A percentile compares a stretch with the other conserved stretches of the same genome.
Conservation (phyloP, 2,113 vertebrate species). For the Plectropomus leopardus region DNA sequence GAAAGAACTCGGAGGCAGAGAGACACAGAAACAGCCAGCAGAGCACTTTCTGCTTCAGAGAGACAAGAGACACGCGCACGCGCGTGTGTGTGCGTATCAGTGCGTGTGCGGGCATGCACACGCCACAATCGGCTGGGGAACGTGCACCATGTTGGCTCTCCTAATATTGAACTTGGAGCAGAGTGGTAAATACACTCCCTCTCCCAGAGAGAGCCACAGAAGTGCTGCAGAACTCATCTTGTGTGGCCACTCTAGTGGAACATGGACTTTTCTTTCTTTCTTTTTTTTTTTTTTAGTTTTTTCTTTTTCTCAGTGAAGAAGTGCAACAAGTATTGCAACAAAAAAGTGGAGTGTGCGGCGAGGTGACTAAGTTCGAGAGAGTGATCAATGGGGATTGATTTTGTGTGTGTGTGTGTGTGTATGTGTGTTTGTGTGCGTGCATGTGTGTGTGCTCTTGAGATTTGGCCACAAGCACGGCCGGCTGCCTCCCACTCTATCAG, state of each 20-base stretch:
- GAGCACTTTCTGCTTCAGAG: constrained; percentile 40
- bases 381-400: constrained; percentile 78
- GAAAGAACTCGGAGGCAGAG: constrained; percentile 15
- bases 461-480: constrained; percentile 42
- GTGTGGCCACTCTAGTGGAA: constrained; percentile 74
- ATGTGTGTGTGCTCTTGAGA: constrained; percentile 34
- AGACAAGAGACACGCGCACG: constrained; percentile 40
- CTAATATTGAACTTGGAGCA: constrained; percentile 75
- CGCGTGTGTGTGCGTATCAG: not conserved
- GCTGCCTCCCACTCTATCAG: constrained; percentile 32
- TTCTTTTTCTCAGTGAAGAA: constrained; percentile 40
- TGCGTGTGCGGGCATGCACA: not conserved
- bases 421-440: constrained; percentile 16
- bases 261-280: constrained; percentile 62
- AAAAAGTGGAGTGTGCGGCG: constrained; percentile 23
- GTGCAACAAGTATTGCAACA: constrained; percentile 63
- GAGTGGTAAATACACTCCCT: constrained; percentile 66
- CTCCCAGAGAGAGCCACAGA: constrained; percentile 65
- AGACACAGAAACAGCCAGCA: constrained; percentile 39
- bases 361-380: constrained; percentile 44
- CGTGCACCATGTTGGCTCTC: constrained; percentile 56
- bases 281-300: not conserved
- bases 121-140: constrained; percentile 44
- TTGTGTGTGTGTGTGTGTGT: constrained; percentile 35
- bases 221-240: constrained; percentile 74